Percentiles rank a stretch among this genome's conserved stretches.
These are phyloP conservation scores for Malacoraja senta DNA, from an alignment of 2,797 vertebrate species.

Conservation along the genomic window DNA sequence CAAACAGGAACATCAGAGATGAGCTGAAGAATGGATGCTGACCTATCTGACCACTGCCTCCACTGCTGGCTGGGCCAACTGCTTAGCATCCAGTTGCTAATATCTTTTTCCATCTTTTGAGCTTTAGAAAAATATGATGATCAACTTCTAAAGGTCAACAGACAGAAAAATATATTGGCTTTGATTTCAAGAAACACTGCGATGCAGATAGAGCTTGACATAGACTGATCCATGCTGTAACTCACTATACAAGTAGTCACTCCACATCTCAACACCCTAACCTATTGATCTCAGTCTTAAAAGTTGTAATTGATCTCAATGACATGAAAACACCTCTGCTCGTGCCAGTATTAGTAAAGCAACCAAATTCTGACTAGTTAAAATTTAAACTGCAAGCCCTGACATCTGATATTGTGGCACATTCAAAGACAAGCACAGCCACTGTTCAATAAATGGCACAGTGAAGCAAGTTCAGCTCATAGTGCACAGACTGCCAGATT, in stretches of 20 bases:
- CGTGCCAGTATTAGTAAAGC: background rate
- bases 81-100: too few species aligned
- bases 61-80: background rate
- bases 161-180: background rate
- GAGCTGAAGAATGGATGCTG: too few species aligned
- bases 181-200: background rate
- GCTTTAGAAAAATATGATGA: too few species aligned
- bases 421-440: background rate
- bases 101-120: too few species aligned
- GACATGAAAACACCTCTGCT: background rate
- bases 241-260: too few species aligned
- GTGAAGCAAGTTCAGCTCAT: background rate
- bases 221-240: background rate
- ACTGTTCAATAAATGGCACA: background rate
- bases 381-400: background rate
- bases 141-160: background rate
- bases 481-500: too few species aligned
- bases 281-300: background rate
- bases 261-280: background rate
- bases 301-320: background rate
- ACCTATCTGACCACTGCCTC: too few species aligned
- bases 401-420: background rate
- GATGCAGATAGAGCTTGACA: background rate
- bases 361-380: background rate
- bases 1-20: too few species aligned